Evolutionary conservation across 2,797 vertebrate species (phyloP), one percentile per base, ranked within the genome.

Genomic region (Parauchenoglanis ngamensis): DNA sequence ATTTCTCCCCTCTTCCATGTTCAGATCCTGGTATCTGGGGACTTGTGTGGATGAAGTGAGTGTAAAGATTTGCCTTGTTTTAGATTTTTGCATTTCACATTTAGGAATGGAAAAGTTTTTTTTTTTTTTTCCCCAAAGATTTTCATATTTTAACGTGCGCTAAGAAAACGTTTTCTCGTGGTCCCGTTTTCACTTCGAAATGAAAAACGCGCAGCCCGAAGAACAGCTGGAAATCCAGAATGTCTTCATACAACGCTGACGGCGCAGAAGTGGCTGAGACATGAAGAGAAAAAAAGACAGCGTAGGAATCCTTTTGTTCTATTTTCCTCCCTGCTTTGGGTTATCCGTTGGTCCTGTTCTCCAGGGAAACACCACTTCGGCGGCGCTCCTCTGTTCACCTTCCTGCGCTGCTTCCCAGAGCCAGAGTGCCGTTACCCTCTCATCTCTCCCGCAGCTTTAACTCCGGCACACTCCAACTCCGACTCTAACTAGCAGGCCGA

Each of bases 331-430:
- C 65, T 46, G 92, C 92, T 92, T 94, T 87, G 78, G 92, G 91
- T 92, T 92, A 93, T 93, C 94, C 88, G 92, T 94, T 94, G 93
- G 93, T 8, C 89, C 63, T 87, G 89, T 81, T 89, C 86, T 80
- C 89, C 90, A 7, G 88, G 94, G 94, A 94, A 94, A 93, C 93
- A 92, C 91, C 91, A 90, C 92, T 88, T 88, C 85, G 88, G 88
- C 92, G 92, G 92, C 90, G 83, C 90, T 83, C 91, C 92, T 92
- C 91, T 87, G 86, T 89, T 85, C 13, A 94, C 89, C 85, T 91
- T 88, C 77, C 91, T 89, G 90, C 88, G 90, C 88, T 90, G 91
- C 90, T 89, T 94, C 92, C 89, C 90, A 88, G 89, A 91, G 88
- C 91, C 10, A 11, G 23, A 49, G 44, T 49, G 44, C 83, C 93